These are phyloP conservation scores for Dryomyza anilis DNA, from an alignment of 2,888 invertebrate species.

Conservation along the genomic window DNA sequence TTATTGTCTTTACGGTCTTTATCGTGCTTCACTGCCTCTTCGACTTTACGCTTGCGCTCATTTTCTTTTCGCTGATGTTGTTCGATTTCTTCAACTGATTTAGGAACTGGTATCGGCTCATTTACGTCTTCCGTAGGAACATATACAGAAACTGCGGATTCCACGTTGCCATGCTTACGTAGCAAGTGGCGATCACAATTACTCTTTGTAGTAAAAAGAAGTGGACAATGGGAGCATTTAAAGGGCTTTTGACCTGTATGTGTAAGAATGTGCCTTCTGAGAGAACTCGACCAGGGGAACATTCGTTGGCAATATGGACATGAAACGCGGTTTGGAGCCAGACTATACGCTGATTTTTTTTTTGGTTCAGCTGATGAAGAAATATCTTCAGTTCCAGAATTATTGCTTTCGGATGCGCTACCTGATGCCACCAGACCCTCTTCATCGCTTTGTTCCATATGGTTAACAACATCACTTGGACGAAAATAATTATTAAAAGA, in stretches of 20 bases:
- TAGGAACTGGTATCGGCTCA: constrained; percentile 58
- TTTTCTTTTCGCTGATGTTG: constrained; percentile 50
- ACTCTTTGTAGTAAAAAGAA: constrained; percentile 95
- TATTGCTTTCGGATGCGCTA: constrained; percentile 80
- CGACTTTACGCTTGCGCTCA: constrained; percentile 47
- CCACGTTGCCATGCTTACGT: constrained; percentile 78
- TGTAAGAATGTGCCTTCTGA: constrained; percentile 89
- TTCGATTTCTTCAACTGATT: constrained; percentile 57
- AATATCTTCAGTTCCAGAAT: constrained; percentile 79
- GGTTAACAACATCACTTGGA: constrained; percentile 58
- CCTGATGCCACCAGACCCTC: constrained; percentile 81
- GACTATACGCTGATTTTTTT: constrained; percentile 93
- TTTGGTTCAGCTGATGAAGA: constrained; percentile 63
- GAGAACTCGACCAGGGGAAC: constrained; percentile 96
- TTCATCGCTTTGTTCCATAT: constrained; percentile 65
- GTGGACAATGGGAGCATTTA: constrained; percentile 90
- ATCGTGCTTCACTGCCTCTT: constrained; percentile 39
- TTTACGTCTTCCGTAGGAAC: constrained; percentile 63
- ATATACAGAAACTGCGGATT: constrained; percentile 60
- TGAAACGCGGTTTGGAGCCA: constrained; percentile 91
- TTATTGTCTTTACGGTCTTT: constrained; percentile 45
- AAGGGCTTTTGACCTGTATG: constrained; percentile 97
- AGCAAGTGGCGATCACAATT: constrained; percentile 94
- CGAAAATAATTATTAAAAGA: constrained; percentile 70
- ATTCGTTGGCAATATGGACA: constrained; percentile 93